These are phyloP conservation scores for Ginglymostoma cirratum DNA, from an alignment of 2,113 vertebrate genomes.

Conservation along the genomic window DNA sequence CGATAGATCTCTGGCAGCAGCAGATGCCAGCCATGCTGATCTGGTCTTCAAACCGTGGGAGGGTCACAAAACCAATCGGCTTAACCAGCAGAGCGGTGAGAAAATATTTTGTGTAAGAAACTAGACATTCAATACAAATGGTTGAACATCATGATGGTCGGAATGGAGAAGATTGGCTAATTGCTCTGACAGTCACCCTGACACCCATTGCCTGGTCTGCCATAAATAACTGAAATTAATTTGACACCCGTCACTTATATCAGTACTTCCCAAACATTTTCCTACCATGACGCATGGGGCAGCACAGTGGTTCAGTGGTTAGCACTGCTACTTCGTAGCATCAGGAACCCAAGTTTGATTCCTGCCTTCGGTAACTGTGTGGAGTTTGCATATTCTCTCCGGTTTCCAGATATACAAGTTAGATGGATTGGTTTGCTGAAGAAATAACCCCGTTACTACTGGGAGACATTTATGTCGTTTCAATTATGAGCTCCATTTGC, in stretches of 20 bases:
- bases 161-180: neutral
- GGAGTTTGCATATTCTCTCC: no score
- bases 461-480: neutral
- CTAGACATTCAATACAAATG: no score
- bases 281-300: no score
- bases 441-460: neutral
- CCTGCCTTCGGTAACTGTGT: no score
- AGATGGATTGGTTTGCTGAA: neutral
- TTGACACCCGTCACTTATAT: neutral
- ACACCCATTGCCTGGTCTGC: neutral
- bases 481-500: neutral
- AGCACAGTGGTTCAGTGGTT: no score
- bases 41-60: slow-evolving; percentile 77
- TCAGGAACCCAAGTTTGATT: no score
- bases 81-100: slow-evolving; percentile 71
- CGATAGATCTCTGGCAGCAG: slow-evolving; percentile 63
- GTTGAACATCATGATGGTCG: neutral
- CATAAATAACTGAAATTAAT: neutral
- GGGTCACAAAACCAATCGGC: slow-evolving; percentile 60
- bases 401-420: no score
- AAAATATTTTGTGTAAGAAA: neutral
- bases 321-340: no score
- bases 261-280: no score
- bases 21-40: slow-evolving; percentile 75
- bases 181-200: neutral